These are phyloP conservation scores for Tuta absoluta DNA, from an alignment of 2,888 invertebrate species.

Conservation along the genomic window DNA sequence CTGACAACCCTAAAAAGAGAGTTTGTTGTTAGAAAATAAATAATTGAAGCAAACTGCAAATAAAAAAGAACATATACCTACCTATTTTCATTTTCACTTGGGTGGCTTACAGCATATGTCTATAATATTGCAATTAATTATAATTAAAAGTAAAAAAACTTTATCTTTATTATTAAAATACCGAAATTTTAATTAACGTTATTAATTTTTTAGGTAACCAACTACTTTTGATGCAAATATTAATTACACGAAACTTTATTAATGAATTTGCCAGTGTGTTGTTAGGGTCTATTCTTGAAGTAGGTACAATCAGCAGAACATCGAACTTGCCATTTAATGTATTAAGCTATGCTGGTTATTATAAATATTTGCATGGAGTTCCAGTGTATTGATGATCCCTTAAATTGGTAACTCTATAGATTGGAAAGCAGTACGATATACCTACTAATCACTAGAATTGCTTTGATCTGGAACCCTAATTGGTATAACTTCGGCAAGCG, in stretches of 20 bases:
- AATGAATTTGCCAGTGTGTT: neutral
- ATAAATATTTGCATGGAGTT: too few relatives aligned
- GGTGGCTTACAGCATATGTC: too few relatives aligned
- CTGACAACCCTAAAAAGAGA: constrained; percentile 46
- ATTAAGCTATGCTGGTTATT: too few relatives aligned
- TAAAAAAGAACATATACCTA: constrained; percentile 22
- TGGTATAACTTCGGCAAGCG: constrained; percentile 3
- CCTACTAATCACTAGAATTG: neutral
- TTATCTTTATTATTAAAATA: neutral
- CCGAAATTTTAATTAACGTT: neutral
- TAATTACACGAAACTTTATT: neutral
- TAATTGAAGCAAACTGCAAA: constrained; percentile 55
- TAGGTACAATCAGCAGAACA: too few relatives aligned
- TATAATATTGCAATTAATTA: constrained; percentile 6
- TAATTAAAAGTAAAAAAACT: neutral
- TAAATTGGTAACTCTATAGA: too few relatives aligned
- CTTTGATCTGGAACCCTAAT: constrained; percentile 11
- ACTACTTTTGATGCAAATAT: constrained; percentile 7
- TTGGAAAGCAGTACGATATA: neutral
- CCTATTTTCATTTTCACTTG: neutral
- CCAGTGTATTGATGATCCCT: too few relatives aligned
- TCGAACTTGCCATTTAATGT: too few relatives aligned
- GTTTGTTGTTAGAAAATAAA: constrained; percentile 46
- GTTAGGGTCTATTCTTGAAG: neutral
- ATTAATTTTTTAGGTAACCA: neutral